Evolutionary conservation across 2,113 vertebrate species (phyloP), one percentile per base, ranked within the genome.

Genomic region (Cisticola juncidis): DNA sequence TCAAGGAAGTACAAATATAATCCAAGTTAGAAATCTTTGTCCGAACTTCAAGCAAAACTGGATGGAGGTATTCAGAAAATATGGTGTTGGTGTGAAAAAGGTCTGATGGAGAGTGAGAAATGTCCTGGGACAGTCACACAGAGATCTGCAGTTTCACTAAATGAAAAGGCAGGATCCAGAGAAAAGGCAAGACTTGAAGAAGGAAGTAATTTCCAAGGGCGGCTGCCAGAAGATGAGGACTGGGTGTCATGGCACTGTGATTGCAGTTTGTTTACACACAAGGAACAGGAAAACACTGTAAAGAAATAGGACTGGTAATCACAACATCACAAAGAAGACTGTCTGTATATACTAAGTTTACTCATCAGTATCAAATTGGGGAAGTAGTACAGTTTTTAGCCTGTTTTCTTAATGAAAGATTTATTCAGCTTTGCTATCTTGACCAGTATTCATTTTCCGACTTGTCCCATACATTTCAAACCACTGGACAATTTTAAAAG

Each of bases 301-400:
- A 40, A 74, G 36, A 80, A 92, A 54, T 3, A 69, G n/a, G 44
- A 68, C 2, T 73, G 38, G n/a, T 53, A 35, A 80, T 62, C 50
- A 86, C 40, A 94, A 48, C 44, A 61, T 42, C 71, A 61, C 62
- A 56, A 66, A 50, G 58, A 69, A 50, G 42, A 17, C 20, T 45
- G 28, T 65, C 35, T 50, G 26, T 12, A 22, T 56, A 3, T 54
- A 57, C 25, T 38, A 23, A 40, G 35, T 9, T 26, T 44, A 28
- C 61, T 83, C 54, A 33, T 2, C 35, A 70, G 20, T 83, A 58
- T 3, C 0, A 0, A 70, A n/a, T 0, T 47, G 53, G n/a, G 38
- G 53, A 78, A 93, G 21, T 35, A 18, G 21, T 23, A 68, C 40
- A 11, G 48, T 11, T 90, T 82, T 83, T 50, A 73, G 18, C 12